phyloP scores from a whole-genome alignment of 2,113 vertebrate species.

The Heteronetta atricapilla region DNA sequence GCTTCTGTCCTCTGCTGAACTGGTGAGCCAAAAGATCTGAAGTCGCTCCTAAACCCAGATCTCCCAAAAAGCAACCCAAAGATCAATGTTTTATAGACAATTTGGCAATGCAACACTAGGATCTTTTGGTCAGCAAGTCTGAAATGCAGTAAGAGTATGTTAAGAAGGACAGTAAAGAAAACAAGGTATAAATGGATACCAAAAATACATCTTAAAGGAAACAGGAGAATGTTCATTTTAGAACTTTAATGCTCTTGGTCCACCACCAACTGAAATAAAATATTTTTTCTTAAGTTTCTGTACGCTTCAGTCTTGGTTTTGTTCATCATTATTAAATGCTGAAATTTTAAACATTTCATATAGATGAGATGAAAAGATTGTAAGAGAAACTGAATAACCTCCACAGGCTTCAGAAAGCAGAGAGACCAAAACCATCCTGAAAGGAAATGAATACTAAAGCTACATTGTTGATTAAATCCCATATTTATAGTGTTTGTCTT shows the following conservation, averaged over 20 bases:
- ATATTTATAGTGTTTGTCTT: slow-evolving; percentile 56
- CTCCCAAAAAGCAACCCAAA: background rate
- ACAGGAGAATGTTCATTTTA: background rate
- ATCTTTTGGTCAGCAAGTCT: background rate
- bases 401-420: background rate
- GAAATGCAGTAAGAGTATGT: background rate
- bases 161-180: background rate
- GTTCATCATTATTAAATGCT: slow-evolving; percentile 48
- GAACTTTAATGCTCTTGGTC: background rate
- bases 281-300: background rate
- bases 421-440: background rate
- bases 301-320: slow-evolving; percentile 22
- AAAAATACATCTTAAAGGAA: background rate
- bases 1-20: background rate
- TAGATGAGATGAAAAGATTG: slow-evolving; percentile 50
- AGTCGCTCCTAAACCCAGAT: background rate
- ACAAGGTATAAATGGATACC: background rate
- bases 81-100: background rate
- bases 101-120: background rate
- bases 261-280: slow-evolving; percentile 4
- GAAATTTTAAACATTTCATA: slow-evolving; percentile 67
- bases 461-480: slow-evolving; percentile 30
- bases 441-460: background rate
- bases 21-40: background rate
- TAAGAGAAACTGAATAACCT: slow-evolving; percentile 11